Base-by-base conservation (phyloP, 2,113 vertebrate genomes). In the Dascyllus trimaculatus region DNA sequence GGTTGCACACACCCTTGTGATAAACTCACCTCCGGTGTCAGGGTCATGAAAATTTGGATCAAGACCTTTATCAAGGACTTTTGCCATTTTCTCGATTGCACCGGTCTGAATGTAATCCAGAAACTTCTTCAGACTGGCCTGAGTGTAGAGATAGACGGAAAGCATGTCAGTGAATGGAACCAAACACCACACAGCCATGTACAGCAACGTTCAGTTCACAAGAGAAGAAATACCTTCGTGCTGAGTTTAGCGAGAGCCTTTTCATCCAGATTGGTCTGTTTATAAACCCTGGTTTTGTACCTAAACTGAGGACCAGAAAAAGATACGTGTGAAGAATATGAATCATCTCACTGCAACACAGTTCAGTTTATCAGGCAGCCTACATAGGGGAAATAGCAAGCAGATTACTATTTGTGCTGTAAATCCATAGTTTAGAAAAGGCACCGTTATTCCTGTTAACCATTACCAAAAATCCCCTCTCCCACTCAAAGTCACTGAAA, bases 201-300 rank as follows among this genome's bases (percentile, higher is more conserved):
- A 3, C 46, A 25, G n/a, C 4, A 38, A 60, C 24, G 11, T 63
- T 46, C 4, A 70, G 8, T 4, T 35, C 11, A 49, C 11, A 53
- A 0, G 1, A 46, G 29, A 17, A 25, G 3, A 80, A 57, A 62
- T 92, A 99, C 98, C 97, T 99, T 99, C 0, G 96, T 96, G 85
- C 97, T 96, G 71, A 99, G 92, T 82, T 99, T 99, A 75, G 97
- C 94, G 85, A 99, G 91, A 67, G 97, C 96, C 76, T 99, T 99
- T 89, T 99, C 98, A 89, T 99, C 97, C 71, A 99, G 93, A 79
- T 96, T 97, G 46, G 95, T 96, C 91, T 99, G 98, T 80, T 94
- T 99, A 91, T 99, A 99, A 67, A 99, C 97, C 87, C 97, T 94
- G 61, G 95, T 99, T 95, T 99, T 99, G 88, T 99, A 99, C 60